Percentiles rank a stretch among this genome's conserved stretches.
phyloP scores from a whole-genome alignment of 2,888 invertebrate genomes.

The Cosmorhoe ocellata region DNA sequence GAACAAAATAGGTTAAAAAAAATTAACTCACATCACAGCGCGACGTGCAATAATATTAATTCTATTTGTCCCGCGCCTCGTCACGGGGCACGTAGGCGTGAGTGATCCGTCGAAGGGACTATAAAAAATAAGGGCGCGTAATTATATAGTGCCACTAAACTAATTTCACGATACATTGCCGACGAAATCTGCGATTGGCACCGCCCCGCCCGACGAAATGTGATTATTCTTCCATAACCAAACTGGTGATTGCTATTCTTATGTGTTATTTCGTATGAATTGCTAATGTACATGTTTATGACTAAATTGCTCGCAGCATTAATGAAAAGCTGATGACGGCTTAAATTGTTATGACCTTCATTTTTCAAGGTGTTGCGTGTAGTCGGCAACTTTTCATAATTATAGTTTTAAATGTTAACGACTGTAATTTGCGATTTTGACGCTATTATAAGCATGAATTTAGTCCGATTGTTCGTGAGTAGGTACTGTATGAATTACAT shows the following conservation, averaged over 20 bases:
- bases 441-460: constrained; percentile 12
- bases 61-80: too few relatives aligned
- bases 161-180: constrained; percentile 83
- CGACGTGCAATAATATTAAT: too few relatives aligned
- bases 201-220: constrained; percentile 70
- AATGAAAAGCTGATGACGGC: constrained; percentile 62
- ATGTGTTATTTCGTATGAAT: constrained; percentile 76
- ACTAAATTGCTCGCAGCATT: constrained; percentile 54
- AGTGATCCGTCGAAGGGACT: constrained; percentile 46
- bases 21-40: too few relatives aligned
- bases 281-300: constrained; percentile 65
- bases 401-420: constrained; percentile 31
- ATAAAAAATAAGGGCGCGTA: constrained; percentile 79
- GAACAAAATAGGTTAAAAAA: too few relatives aligned
- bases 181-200: constrained; percentile 81
- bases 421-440: constrained; percentile 29
- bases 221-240: constrained; percentile 72
- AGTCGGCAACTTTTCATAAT: constrained; percentile 39
- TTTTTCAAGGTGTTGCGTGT: constrained; percentile 48
- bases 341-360: constrained; percentile 52
- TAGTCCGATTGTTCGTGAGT: constrained; percentile 3
- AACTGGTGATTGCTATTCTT: constrained; percentile 77
- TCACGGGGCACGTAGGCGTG: too few relatives aligned
- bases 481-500: background rate
- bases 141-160: constrained; percentile 83